Conservation (phyloP, 1,140 invertebrate species). For the Aphelinus certus region DNA sequence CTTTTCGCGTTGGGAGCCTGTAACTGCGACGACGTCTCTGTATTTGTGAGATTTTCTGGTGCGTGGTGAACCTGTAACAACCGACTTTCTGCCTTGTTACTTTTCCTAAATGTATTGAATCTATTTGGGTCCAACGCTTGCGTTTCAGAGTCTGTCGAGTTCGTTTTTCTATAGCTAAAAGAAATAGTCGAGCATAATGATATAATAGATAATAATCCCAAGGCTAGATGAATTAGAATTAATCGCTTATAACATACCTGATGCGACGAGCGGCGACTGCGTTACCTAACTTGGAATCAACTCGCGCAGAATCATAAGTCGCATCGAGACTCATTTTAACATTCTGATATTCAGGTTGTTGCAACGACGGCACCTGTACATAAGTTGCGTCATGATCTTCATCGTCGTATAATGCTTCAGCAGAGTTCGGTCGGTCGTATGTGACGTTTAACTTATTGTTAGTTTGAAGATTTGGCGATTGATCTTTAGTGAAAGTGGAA, state of each 20-base stretch:
- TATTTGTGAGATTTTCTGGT: constrained; percentile 15
- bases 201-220: no score
- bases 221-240: neutral
- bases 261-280: neutral
- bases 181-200: neutral
- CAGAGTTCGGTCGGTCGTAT: constrained; percentile 10
- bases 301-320: neutral
- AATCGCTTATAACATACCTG: constrained; percentile 8
- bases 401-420: neutral
- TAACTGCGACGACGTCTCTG: neutral
- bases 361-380: constrained; percentile 1
- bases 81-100: constrained; percentile 22
- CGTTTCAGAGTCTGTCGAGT: constrained; percentile 28
- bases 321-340: constrained; percentile 25
- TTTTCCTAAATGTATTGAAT: constrained; percentile 52
- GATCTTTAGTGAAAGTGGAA: constrained; percentile 40
- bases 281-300: constrained; percentile 11
- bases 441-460: constrained; percentile 14
- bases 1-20: constrained; percentile 4
- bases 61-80: constrained; percentile 12
- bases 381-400: constrained; percentile 32
- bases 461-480: neutral
- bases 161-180: constrained; percentile 23
- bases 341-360: constrained; percentile 14
- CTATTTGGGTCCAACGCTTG: constrained; percentile 37